Evolutionary conservation across 1,140 invertebrate species (phyloP), one percentile per base, ranked within the genome.

Genomic region (Rhyzopertha dominica): DNA sequence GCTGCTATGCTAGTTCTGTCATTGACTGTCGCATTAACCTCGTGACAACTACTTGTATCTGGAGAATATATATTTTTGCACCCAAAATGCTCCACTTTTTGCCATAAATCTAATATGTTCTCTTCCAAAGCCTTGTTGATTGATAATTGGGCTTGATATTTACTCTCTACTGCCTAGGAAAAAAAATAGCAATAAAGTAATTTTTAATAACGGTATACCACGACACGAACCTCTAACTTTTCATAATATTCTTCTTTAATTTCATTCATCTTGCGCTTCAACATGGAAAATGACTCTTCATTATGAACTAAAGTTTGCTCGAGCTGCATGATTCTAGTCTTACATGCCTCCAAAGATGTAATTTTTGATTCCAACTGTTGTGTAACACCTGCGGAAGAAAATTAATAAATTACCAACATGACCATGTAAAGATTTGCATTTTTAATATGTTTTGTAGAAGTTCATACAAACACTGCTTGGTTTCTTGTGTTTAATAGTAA

Each of bases 81-180:
- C 18, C 45, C 54, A 18, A 31, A 47, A 14, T 61, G 43, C 13
- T 75, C 73, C 5, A 78, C 52, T 34, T 72, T 75, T 48, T 78
- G 70, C 16, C 72, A 70, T 26, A 81, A 61, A 56, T 85, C 80
- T 34, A 85, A 67, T 4, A 82, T 77, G 43, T 80, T 76, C 25
- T 78, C 75, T 54, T 87, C 84, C 40, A 82, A 66, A 24, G 77
- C 70, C 43, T 81, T 69, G 61, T 82, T 82, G 19, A 84, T 79
- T 18, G 76, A 70, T 53, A 80, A 74, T 51, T 85, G 78, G 4
- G 77, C 74, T 36, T 75, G 72, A 59, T 86, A 87, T 60, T 87
- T 87, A 29, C 80, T 81, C 54, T 83, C 81, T 1, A 85, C 70
- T 2, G 81, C 76, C 62, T 77, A 63, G 23, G 75, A 61, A 45